Conservation (phyloP, 2,888 invertebrate genomes). For the Caenorhabditis parvicauda region DNA sequence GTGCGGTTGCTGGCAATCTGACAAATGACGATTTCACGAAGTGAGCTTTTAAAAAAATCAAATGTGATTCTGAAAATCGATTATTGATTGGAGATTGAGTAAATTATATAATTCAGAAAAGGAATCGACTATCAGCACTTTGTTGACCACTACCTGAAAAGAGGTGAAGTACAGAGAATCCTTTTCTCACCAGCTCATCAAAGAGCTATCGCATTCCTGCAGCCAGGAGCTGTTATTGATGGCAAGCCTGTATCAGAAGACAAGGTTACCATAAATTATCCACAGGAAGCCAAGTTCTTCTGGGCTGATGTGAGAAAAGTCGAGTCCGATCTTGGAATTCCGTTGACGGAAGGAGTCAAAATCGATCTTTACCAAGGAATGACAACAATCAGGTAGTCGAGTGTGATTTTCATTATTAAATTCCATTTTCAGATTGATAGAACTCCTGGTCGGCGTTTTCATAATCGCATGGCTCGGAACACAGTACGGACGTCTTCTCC, state of each 20-base stretch:
- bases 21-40: slow-evolving; percentile 25
- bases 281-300: slow-evolving; percentile 36
- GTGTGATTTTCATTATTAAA: slow-evolving; percentile 3
- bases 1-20: slow-evolving; percentile 22
- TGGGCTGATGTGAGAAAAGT: slow-evolving; percentile 44
- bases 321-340: slow-evolving; percentile 38
- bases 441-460: slow-evolving; percentile 38
- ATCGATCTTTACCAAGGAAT: slow-evolving; percentile 38
- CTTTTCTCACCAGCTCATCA: slow-evolving; percentile 31
- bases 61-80: background rate
- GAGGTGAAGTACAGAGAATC: slow-evolving; percentile 40
- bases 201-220: slow-evolving; percentile 38
- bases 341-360: slow-evolving; percentile 34
- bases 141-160: slow-evolving; percentile 31
- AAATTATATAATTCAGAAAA: slow-evolving; percentile 13
- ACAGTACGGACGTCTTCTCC: slow-evolving; percentile 44
- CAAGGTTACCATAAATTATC: slow-evolving; percentile 32
- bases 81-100: background rate
- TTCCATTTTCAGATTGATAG: slow-evolving; percentile 32
- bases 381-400: slow-evolving; percentile 24
- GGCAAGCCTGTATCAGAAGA: slow-evolving; percentile 12
- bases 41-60: slow-evolving; percentile 3
- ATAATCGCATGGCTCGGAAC: slow-evolving; percentile 42
- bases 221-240: slow-evolving; percentile 42
- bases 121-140: slow-evolving; percentile 35